These are phyloP conservation scores for Pluvialis apricaria DNA, from an alignment of 2,113 vertebrate genomes.

Conservation along the genomic window DNA sequence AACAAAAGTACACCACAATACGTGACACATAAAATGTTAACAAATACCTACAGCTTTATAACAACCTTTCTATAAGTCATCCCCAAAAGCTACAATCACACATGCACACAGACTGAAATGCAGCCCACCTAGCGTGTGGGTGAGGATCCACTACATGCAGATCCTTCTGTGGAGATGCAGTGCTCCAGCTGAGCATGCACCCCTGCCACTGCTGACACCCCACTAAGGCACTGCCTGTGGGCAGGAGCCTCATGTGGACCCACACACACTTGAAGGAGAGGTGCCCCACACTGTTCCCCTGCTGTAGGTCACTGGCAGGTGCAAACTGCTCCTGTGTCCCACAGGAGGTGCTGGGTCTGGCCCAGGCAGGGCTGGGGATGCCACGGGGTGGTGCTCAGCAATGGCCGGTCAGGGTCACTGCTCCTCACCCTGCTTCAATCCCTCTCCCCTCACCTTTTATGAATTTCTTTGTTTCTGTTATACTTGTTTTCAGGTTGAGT, in stretches of 20 bases:
- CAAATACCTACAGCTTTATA: background rate
- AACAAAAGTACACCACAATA: background rate
- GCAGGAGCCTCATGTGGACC: background rate
- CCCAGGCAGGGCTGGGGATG: background rate
- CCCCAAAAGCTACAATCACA: background rate
- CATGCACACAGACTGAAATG: background rate
- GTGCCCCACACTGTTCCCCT: fast-evolving
- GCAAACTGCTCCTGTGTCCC: background rate
- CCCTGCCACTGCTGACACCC: background rate
- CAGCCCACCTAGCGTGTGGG: no score
- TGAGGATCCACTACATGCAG: background rate
- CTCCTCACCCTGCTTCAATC: background rate
- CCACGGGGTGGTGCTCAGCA: background rate
- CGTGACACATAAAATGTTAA: background rate
- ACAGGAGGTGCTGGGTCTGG: background rate
- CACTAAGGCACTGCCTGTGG: background rate
- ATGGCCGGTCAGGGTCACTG: background rate
- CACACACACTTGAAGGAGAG: fast-evolving
- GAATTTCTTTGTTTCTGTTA: background rate
- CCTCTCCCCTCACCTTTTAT: fast-evolving
- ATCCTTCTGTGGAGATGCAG: background rate
- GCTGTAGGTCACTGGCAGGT: background rate
- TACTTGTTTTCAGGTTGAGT: background rate
- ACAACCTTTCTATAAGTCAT: background rate
- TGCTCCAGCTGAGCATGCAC: background rate